These are phyloP conservation scores for Todiramphus chloris DNA, from an alignment of 2,113 vertebrate genomes.

Conservation along the genomic window DNA sequence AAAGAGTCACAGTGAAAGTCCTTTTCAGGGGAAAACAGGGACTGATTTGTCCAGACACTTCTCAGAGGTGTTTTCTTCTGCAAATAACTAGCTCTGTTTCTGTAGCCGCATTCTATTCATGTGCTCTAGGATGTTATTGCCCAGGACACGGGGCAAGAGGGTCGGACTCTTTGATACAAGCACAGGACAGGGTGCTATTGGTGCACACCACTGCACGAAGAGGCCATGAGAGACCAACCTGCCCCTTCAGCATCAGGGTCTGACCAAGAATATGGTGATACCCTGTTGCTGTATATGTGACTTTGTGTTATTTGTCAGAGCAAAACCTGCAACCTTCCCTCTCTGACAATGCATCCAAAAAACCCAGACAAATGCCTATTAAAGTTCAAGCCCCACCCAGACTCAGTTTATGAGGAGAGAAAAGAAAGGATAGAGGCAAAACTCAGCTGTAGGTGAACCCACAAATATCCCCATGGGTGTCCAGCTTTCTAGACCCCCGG, in stretches of 20 bases:
- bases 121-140: not conserved
- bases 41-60: rapidly evolving
- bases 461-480: rapidly evolving
- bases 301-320: not conserved
- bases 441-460: rapidly evolving
- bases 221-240: not conserved
- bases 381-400: not conserved
- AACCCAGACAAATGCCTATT: not conserved
- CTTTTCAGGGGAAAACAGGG: not conserved
- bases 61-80: not conserved
- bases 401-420: not conserved
- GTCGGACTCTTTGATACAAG: rapidly evolving
- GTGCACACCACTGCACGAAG: not conserved
- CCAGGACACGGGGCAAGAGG: not conserved
- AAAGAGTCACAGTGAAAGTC: not conserved
- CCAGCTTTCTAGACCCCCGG: not conserved
- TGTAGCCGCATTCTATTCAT: rapidly evolving
- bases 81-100: rapidly evolving
- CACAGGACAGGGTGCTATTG: not conserved
- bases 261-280: not conserved
- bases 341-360: not conserved
- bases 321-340: not conserved
- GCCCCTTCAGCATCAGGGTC: not conserved
- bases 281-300: not conserved
- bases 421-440: not conserved